Evolutionary conservation across 2,888 invertebrate genomes (phyloP), one percentile per base, ranked within the genome.

Genomic region (Onthophagus sagittarius): DNA sequence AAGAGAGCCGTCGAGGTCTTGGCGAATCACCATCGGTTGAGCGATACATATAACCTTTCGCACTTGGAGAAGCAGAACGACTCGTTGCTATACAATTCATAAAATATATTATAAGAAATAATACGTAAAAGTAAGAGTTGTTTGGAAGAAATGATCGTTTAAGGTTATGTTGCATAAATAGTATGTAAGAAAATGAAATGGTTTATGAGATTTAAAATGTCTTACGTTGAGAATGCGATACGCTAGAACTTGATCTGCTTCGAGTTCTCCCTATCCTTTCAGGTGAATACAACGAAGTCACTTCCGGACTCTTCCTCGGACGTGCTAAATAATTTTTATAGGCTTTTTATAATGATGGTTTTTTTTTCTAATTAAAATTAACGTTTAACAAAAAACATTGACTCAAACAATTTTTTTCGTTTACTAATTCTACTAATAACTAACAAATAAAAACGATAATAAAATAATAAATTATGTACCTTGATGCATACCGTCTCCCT

Each of bases 201-300:
- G 3, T 23, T 23, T 23, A 23, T 23, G 23, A 23, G 23, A 23
- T 23, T 23, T 23, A 23, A 23, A 63, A 63, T 14, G 64, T 67
- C 67, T 91, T 87, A 96, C 96, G 97, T 87, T 97, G 97, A 64
- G 97, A 97, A 82, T 95, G 95, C 1, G 96, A 96, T 9, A 95
- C 93, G 13, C 95, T 93, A 1, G 94, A 89, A 15, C 93, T 89
- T 53, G 39, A 53, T 78, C 87, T 90, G 83, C 83, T 92, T 78
- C 89, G 91, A 80, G 86, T 91, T 85, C 83, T 87, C 78, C 84
- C 88, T 80, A 80, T 82, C 82, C 85, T 89, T 84, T 90, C 94
- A 80, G 86, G 92, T 75, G 93, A 87, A 83, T 90, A 82, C 85
- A 90, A 75, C 81, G 89, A 77, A 84, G 86, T 80, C 2, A 83